A percentile compares a stretch with the other conserved stretches of the same genome.
Conservation (phyloP, 2,888 invertebrate genomes). For the Dryobotodes eremita region DNA sequence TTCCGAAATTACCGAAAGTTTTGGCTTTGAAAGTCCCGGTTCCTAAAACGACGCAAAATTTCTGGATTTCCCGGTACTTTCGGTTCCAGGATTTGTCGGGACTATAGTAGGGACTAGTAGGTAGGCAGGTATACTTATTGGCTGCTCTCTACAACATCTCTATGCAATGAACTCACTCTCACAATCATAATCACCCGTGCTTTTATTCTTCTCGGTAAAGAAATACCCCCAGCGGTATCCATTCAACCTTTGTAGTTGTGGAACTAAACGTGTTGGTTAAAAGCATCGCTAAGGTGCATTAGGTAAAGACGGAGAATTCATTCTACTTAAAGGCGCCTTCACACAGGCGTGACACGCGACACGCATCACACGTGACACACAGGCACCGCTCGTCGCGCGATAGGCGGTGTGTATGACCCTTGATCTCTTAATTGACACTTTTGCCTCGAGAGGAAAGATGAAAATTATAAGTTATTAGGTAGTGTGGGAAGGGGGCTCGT, state of each 20-base stretch:
- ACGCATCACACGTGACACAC: no score
- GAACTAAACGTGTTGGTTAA: conserved; percentile 52
- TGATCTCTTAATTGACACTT: conserved; percentile 31
- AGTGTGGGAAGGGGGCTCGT: no score
- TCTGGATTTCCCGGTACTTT: neutral
- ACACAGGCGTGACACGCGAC: no score
- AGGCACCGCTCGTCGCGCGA: no score
- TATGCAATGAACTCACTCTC: conserved; percentile 4
- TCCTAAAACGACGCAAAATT: neutral
- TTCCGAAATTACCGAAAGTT: no score
- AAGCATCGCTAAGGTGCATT: conserved; percentile 62
- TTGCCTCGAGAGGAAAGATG: conserved; percentile 15
- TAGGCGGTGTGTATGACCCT: no score
- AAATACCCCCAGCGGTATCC: conserved; percentile 22
- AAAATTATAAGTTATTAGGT: conserved; percentile 6
- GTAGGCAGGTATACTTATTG: neutral
- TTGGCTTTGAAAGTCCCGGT: no score
- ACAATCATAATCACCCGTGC: conserved; percentile 30
- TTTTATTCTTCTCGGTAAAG: conserved; percentile 35
- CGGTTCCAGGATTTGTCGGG: neutral
- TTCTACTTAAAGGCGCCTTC: conserved; percentile 24
- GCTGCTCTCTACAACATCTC: neutral
- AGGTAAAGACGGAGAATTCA: conserved; percentile 54
- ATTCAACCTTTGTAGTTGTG: conserved; percentile 44
- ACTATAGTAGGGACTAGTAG: neutral